These are phyloP conservation scores for Monodelphis domestica DNA, from an alignment of 2,797 vertebrate species.

Conservation along the genomic window DNA sequence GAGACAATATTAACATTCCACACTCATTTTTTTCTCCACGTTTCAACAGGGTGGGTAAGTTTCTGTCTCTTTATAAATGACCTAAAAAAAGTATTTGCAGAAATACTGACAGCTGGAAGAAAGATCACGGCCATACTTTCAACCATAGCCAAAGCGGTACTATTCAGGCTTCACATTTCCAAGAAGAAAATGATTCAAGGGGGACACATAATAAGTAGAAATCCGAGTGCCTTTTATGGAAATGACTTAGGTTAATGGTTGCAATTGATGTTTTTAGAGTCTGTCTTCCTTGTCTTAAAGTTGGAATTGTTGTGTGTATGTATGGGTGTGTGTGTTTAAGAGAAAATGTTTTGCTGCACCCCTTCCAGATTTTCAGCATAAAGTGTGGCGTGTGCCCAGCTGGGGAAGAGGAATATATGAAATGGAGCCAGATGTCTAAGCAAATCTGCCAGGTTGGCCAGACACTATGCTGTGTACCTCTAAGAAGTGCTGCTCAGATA, in stretches of 20 bases:
- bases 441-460: not conserved
- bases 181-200: slow-evolving; percentile 14
- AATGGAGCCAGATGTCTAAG: not conserved
- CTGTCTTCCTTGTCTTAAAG: not conserved
- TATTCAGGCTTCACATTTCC: not conserved
- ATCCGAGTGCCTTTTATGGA: slow-evolving; percentile 10
- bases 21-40: not conserved
- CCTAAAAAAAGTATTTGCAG: slow-evolving; percentile 14
- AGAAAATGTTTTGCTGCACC: not conserved
- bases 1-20: not conserved
- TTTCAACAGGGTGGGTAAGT: not conserved
- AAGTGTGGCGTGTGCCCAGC: not conserved
- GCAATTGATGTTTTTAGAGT: not conserved
- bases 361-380: not conserved
- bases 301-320: not conserved
- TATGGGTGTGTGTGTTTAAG: not conserved
- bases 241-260: not conserved
- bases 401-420: not conserved
- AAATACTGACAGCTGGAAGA: slow-evolving; percentile 17
- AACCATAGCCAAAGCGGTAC: slow-evolving; percentile 9
- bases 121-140: not conserved
- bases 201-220: slow-evolving; percentile 5
- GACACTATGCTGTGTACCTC: not conserved
- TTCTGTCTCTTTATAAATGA: slow-evolving; percentile 34
- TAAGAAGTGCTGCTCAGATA: not conserved